Base-by-base conservation (phyloP, 2,888 invertebrate species). In the Lasioglossum marginatum region DNA sequence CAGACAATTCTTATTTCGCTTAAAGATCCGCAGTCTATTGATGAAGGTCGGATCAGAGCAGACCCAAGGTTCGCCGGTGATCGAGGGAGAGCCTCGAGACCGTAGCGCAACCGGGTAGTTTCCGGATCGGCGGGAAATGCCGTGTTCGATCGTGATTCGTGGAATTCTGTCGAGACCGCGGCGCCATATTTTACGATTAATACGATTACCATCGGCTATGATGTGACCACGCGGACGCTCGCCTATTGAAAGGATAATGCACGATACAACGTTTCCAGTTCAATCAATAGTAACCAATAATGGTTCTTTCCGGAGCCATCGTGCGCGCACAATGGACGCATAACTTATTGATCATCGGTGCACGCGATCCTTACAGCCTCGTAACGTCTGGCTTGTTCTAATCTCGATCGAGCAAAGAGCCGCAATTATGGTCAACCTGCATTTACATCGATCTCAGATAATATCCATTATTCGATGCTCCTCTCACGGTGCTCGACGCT, bases 211-310 rank as follows among this genome's bases (percentile, higher is more conserved):
- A 79, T 87, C 82, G 79, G 72, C 57, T 77, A 66, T 77, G 82
- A 87, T 75, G 78, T 45, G 78, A 37, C 74, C 48, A 66, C 77
- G 82, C 79, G 84, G 82, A 83, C 86, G 86, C 87, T 86, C 86
- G 82, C 87, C 82, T 63, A 31, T 71, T 57, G 52, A 43, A 83
- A 77, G 82, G 75, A 71, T 84, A 76, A 76, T 71, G 74, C 57
- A 71, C 10, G 27, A 71, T 66, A 66, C 72, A 66, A 72, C 77
- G 71, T 75, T 80, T 80, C 75, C 52, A 74, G 79, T 68, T 77
- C 83, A 77, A 86, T 87, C 80, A 77, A 70, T 60, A 76, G 77
- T 70, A 82, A 78, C 70, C 81, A 60, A 79, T 81, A 77, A 88
- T 79, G 80, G 84, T 86, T 82, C 77, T 74, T 75, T 81, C 40